phyloP scores from a whole-genome alignment of 1,140 invertebrate species.

The Metaphire vulgaris region DNA sequence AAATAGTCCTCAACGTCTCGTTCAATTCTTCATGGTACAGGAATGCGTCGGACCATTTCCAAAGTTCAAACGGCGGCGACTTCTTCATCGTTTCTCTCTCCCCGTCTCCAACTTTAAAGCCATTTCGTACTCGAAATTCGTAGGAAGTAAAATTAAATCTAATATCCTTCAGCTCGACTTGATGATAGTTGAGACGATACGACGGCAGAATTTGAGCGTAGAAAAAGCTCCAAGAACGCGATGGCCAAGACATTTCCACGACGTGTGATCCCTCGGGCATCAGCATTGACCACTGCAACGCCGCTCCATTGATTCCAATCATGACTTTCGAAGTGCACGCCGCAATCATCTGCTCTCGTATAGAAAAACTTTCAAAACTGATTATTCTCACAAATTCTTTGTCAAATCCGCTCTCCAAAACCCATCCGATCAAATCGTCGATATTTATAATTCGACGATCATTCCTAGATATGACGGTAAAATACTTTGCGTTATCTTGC shows the following conservation, averaged over 20 bases:
- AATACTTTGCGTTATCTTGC: neutral
- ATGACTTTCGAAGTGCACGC: conserved; percentile 3
- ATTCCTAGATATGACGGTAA: neutral
- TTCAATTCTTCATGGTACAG: neutral
- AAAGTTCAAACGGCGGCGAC: neutral
- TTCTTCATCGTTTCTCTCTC: neutral
- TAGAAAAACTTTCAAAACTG: neutral
- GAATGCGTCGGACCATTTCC: neutral
- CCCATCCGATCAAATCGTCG: neutral
- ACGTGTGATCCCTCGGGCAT: conserved; percentile 8
- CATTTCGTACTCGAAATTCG: neutral
- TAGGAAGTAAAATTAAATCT: neutral
- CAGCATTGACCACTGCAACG: conserved; percentile 21
- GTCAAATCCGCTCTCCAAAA: neutral
- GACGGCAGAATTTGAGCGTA: too few species aligned
- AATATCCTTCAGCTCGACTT: neutral
- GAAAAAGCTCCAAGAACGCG: conserved; percentile 3
- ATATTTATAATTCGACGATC: neutral
- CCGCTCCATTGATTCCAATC: conserved; percentile 21
- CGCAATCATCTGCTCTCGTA: neutral
- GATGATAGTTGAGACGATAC: too few species aligned
- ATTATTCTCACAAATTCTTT: neutral
- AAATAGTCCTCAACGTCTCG: neutral
- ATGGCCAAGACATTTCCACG: conserved; percentile 19
- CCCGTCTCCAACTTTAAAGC: neutral